phyloP scores from a whole-genome alignment of 2,888 invertebrate genomes.

The Tryphoninae sp. region DNA sequence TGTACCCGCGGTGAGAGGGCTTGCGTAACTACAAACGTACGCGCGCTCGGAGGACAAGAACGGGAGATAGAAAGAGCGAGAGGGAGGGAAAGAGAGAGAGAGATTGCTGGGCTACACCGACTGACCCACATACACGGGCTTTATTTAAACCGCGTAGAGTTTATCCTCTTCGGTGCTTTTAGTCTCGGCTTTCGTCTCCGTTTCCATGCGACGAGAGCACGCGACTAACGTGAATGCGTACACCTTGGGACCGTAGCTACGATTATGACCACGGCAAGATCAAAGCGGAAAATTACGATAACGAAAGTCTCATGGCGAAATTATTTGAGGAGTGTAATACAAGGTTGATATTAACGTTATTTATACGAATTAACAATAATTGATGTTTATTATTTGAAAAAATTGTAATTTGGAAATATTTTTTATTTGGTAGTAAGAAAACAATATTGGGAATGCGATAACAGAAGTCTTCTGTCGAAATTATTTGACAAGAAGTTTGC shows the following conservation, averaged over 20 bases:
- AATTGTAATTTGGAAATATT: no score
- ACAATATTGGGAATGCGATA: no score
- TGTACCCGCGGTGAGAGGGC: slow-evolving; percentile 33
- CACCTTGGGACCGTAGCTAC: slow-evolving; percentile 8
- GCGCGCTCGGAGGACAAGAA: slow-evolving; percentile 17
- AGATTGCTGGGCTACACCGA: slow-evolving; percentile 73
- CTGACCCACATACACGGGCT: slow-evolving; percentile 81
- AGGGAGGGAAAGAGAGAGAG: slow-evolving; percentile 28
- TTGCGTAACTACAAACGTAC: slow-evolving; percentile 58
- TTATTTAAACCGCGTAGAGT: slow-evolving; percentile 79
- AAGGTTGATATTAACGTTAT: no score
- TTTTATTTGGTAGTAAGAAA: no score
- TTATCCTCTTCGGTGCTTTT: slow-evolving; percentile 79
- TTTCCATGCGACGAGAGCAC: slow-evolving; percentile 62
- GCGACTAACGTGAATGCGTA: slow-evolving; percentile 50
- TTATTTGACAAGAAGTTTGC: no score
- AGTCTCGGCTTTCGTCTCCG: slow-evolving; percentile 74
- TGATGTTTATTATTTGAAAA: no score
- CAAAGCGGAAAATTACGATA: background rate
- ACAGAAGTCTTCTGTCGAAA: no score
- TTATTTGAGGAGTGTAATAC: no score
- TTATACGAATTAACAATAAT: no score
- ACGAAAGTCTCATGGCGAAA: background rate
- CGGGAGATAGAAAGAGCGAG: slow-evolving; percentile 18
- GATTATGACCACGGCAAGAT: background rate